These are phyloP conservation scores for Drosophila tsacasi DNA, from an alignment of 1,140 invertebrate species.

Conservation along the genomic window DNA sequence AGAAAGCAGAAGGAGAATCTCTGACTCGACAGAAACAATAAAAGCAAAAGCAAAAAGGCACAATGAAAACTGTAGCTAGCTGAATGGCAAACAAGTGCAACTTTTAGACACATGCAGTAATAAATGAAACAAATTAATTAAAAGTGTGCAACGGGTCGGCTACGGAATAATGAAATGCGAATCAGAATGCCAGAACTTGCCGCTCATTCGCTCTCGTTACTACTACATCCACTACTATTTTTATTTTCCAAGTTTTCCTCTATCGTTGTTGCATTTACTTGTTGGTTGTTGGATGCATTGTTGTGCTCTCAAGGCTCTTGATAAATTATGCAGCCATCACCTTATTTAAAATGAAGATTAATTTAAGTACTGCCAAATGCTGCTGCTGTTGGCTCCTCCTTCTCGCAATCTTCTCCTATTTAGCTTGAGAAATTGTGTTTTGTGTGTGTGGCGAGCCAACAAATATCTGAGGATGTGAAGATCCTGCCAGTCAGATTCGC, in stretches of 20 bases:
- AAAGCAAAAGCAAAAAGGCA: conserved; percentile 13
- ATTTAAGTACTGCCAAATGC: conserved; percentile 56
- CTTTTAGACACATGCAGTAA: conserved; percentile 45
- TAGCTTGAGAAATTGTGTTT: conserved; percentile 37
- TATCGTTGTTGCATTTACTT: conserved; percentile 14
- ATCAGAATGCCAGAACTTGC: conserved; percentile 38
- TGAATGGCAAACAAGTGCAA: conserved; percentile 29
- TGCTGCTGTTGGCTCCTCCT: neutral
- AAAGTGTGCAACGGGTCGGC: conserved; percentile 66
- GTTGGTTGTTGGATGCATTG: neutral
- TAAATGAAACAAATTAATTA: conserved; percentile 79
- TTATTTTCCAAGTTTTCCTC: conserved; percentile 1
- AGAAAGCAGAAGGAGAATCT: conserved; percentile 8
- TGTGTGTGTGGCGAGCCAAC: conserved; percentile 30
- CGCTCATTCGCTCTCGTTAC: conserved; percentile 9
- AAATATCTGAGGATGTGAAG: conserved; percentile 32
- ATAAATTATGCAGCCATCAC: conserved; percentile 58
- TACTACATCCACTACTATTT: neutral
- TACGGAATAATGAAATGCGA: conserved; percentile 68
- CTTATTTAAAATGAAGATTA: conserved; percentile 74
- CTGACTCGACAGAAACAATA: conserved; percentile 26
- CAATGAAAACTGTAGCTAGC: conserved; percentile 13
- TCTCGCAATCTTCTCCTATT: neutral
- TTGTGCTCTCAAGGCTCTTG: conserved; percentile 30
- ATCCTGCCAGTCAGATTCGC: conserved; percentile 22